Percentiles rank a stretch among this genome's conserved stretches.
Conservation (phyloP, 2,888 invertebrate genomes). For the Steinernema hermaphroditum region DNA sequence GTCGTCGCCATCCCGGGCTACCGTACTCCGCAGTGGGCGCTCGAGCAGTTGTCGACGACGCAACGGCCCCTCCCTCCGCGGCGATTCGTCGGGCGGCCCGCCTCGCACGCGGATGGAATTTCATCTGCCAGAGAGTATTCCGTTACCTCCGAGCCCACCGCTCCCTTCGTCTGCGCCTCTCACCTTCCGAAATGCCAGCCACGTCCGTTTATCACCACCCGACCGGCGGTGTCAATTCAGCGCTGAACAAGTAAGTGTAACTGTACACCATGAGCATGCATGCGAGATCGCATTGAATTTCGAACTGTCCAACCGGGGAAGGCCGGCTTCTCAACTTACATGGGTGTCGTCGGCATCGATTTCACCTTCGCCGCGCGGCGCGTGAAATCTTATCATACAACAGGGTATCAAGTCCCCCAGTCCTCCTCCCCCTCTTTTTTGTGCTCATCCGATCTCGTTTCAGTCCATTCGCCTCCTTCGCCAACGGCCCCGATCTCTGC, state of each 20-base stretch:
- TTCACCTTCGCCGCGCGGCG: slow-evolving; percentile 18
- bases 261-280: slow-evolving; percentile 15
- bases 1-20: slow-evolving; percentile 2
- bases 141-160: slow-evolving; percentile 17
- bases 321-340: slow-evolving; percentile 12
- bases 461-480: neutral
- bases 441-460: neutral
- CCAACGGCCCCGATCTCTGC: neutral
- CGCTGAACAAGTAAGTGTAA: slow-evolving; percentile 26
- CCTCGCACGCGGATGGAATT: slow-evolving; percentile 25
- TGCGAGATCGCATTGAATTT: slow-evolving; percentile 11
- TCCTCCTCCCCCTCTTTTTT: neutral
- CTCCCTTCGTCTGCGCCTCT: slow-evolving; percentile 17
- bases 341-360: slow-evolving; percentile 6
- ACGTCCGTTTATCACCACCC: slow-evolving; percentile 25
- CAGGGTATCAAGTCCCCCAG: neutral
- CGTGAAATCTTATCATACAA: slow-evolving; percentile 14
- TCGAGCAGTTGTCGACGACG: slow-evolving; percentile 16
- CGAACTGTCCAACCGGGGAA: neutral
- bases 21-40: neutral
- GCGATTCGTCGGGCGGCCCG: neutral
- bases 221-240: slow-evolving; percentile 17
- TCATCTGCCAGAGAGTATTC: slow-evolving; percentile 18
- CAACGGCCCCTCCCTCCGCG: neutral
- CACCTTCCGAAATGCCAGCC: slow-evolving; percentile 19